Percentiles rank a stretch among this genome's conserved stretches.
Evolutionary conservation across 1,140 invertebrate genomes (phyloP).

Genomic region (Sarcophaga bullata): DNA sequence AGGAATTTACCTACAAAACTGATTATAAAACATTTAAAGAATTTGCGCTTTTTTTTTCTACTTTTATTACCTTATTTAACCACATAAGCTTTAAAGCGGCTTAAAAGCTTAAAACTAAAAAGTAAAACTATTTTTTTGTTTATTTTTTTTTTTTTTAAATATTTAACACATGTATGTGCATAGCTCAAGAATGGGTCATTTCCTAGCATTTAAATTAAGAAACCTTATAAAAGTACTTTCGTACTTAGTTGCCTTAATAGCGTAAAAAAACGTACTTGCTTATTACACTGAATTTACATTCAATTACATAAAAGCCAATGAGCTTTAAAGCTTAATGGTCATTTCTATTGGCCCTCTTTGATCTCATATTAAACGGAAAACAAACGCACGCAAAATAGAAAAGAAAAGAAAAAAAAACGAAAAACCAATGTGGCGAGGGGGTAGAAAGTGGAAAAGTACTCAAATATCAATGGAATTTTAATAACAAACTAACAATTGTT

Average conservation of each 20-base stretch:
- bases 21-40: too few relatives aligned
- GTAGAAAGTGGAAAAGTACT: background rate
- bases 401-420: too few relatives aligned
- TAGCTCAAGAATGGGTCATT: too few relatives aligned
- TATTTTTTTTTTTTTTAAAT: too few relatives aligned
- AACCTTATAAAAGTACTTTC: constrained; percentile 23
- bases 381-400: too few relatives aligned
- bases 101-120: constrained; percentile 64
- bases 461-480: constrained; percentile 21
- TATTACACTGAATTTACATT: constrained; percentile 29
- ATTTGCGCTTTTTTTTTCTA: background rate
- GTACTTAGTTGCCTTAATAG: background rate
- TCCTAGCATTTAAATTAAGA: background rate
- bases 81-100: constrained; percentile 63
- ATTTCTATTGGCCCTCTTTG: background rate
- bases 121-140: background rate
- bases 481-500: constrained; percentile 21
- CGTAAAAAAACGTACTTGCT: background rate
- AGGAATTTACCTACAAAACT: constrained; percentile 40
- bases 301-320: constrained; percentile 39
- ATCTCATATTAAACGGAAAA: too few relatives aligned
- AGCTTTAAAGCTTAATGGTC: constrained; percentile 39
- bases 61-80: constrained; percentile 29
- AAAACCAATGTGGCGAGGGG: too few relatives aligned
- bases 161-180: too few relatives aligned